Conservation (phyloP, 1,140 invertebrate genomes). For the Nebria ingens region DNA sequence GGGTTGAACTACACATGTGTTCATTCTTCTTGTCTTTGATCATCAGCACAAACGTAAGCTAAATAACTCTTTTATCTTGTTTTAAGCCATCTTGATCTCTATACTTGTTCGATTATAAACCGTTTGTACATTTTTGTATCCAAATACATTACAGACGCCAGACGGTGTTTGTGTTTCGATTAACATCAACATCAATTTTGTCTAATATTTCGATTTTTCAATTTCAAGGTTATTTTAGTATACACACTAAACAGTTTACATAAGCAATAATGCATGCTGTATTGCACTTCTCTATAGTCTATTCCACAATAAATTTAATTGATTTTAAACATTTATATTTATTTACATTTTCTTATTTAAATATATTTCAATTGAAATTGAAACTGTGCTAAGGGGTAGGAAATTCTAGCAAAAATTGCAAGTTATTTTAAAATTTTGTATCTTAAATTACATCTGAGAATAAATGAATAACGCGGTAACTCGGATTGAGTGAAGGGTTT, state of each 20-base stretch:
- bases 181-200: too few species aligned
- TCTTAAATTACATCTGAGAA: too few species aligned
- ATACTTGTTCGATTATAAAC: background rate
- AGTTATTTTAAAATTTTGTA: too few species aligned
- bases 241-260: background rate
- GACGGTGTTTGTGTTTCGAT: too few species aligned
- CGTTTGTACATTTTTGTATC: background rate
- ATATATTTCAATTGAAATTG: background rate
- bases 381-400: too few species aligned
- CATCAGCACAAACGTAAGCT: background rate
- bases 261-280: background rate
- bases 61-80: background rate
- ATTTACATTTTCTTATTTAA: background rate
- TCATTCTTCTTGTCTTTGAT: constrained; percentile 9
- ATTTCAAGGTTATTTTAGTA: constrained; percentile 1
- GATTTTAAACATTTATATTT: background rate
- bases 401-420: background rate
- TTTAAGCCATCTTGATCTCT: background rate
- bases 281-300: background rate
- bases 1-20: background rate
- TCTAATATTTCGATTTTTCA: too few species aligned
- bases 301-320: background rate
- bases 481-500: background rate
- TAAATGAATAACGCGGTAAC: too few species aligned
- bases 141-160: background rate